Base-by-base conservation (phyloP, 2,113 vertebrate species). In the Progne subis region DNA sequence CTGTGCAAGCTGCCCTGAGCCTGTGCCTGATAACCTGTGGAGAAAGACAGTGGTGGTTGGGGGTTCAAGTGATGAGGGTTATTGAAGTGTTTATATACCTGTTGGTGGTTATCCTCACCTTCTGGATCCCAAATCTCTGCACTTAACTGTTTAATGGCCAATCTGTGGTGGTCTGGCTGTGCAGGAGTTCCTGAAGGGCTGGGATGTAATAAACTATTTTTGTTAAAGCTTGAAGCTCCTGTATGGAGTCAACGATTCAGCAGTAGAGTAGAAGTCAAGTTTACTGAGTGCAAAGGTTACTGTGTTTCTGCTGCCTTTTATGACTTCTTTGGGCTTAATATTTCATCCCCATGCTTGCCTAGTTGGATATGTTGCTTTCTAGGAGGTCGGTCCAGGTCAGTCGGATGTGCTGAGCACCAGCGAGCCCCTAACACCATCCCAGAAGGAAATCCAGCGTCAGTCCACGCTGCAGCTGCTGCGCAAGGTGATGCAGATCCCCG, bases 401-500 rank as follows among this genome's bases (percentile, higher is more conserved):
- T 41, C 96, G 8, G 95, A 96, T 7, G 94, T 98, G 78, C 94
- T 99, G 75, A 98, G 98, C 89, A 96, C 98, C 61, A 98, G 97
- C 4, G 97, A 98, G 85, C 92, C 98, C 21, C 97, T 99, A 41
- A 99, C 93, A 37, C 86, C 97, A 0, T 85, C 97, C 39, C 99
- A 99, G 96, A 98, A 96, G 86, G 99, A 99, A 78, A 96, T 98
- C 53, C 99, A 99, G 92, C 98, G 99, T 1, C 99, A 99, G 26
- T 99, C 98, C 71, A 99, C 99, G 0, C 94, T 99, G 86, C 98
- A 98, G 95, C 95, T 99, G 61, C 98, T 99, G 67, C 99, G 99
- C 47, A 99, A 98, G 65, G 97, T 97, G 50, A 92, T 99, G 87
- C 99, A 99, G 98, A 99, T 99, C 82, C 98, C 99, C 0, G 99